Base-by-base conservation (phyloP, 2,797 vertebrate genomes). In the Sebastes hopkinsi region DNA sequence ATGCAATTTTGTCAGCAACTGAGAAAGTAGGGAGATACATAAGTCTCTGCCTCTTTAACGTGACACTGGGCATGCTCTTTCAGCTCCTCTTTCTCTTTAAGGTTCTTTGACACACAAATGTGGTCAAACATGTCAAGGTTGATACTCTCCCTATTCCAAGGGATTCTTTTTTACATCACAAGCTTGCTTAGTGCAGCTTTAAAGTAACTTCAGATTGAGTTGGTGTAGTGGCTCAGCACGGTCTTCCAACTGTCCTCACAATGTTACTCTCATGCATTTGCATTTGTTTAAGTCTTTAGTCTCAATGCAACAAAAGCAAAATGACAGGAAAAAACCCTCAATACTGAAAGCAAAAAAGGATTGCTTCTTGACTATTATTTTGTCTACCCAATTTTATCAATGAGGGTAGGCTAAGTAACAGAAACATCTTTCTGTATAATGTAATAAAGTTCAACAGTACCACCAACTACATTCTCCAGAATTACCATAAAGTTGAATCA, bases 1-100 rank as follows among this genome's bases (percentile, higher is more conserved):
- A 97, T 2, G 97, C 95, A 0, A 94, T 93, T 82, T 97, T 97
- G 84, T 97, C 97, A 0, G 95, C 96, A 91, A 96, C 97, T 97
- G 70, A 46, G 20, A n/a, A 70, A 55, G 13, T 46, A 1, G 71
- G 38, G 5, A 67, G 10, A 52, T 18, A 27, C 2, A 55, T 20
- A 22, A 55, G 9, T 12, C 10, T 20, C 36, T 68, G 55, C 6
- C 9, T 25, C 22, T 32, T 32, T 18, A 72, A n/a, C 38, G 5
- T 29, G 1, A 32, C 30, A 50, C 10, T 34, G 22, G 10, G 3
- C 16, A 36, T 54, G 9, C 9, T 36, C 16, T n/a, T 23, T 27
- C 14, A n/a, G 14, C 14, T 74, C 12, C 25, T 27, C 8, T 30
- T 29, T 75, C 18, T 58, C 11, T 42, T 38, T 2, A 55, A 8